Evolutionary conservation across 2,113 vertebrate species (phyloP).

Genomic region (Talpa occidentalis): DNA sequence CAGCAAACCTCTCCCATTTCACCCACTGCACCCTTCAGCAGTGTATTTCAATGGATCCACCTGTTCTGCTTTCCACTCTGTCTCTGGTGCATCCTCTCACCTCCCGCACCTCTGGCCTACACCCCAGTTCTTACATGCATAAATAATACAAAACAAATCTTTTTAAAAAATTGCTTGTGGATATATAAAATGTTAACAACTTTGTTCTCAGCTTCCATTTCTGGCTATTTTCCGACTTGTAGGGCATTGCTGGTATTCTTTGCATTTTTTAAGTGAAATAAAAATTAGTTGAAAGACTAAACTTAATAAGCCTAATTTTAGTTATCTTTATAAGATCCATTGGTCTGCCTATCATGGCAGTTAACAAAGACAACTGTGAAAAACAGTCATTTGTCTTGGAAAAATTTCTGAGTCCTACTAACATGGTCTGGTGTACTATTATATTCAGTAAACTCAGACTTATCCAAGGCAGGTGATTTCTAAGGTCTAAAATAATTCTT

Average conservation of each 20-base stretch:
- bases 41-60: no score
- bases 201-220: conserved; percentile 27
- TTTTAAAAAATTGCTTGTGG: background rate
- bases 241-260: background rate
- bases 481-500: background rate
- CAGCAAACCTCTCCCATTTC: no score
- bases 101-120: no score
- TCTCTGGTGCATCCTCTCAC: no score
- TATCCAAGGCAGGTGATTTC: background rate
- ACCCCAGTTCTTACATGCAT: no score
- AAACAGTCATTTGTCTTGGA: conserved; percentile 1
- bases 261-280: background rate
- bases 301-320: conserved; percentile 27
- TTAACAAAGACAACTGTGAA: background rate
- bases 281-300: conserved; percentile 44
- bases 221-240: conserved; percentile 17
- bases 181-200: background rate
- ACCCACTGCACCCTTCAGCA: no score
- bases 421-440: background rate
- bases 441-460: background rate
- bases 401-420: background rate
- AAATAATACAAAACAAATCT: no score
- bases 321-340: background rate
- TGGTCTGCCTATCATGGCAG: background rate
- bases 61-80: no score